phyloP scores from a whole-genome alignment of 2,797 vertebrate species.

The Spatula clypeata region DNA sequence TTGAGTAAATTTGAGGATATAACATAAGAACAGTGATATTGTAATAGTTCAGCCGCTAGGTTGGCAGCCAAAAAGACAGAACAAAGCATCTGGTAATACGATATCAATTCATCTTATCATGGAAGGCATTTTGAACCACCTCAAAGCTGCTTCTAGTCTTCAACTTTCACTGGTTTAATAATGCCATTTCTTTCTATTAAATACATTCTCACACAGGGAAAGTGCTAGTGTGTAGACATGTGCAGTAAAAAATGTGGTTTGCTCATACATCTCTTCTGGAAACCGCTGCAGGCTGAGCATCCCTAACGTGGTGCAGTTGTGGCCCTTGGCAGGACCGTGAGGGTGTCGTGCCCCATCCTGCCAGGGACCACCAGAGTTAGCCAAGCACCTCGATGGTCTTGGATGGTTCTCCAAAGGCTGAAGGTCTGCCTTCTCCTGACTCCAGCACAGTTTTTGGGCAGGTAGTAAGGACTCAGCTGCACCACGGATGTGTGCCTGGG shows the following conservation, averaged over 20 bases:
- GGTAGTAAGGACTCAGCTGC: background rate
- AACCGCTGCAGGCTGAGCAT: background rate
- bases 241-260: accelerated
- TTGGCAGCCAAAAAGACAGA: constrained; percentile 46
- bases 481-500: accelerated
- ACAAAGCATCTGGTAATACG: background rate
- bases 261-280: background rate
- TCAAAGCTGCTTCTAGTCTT: constrained; percentile 2
- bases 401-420: background rate
- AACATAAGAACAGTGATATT: background rate
- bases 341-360: accelerated
- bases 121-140: background rate
- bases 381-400: accelerated
- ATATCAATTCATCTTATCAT: background rate
- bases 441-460: background rate
- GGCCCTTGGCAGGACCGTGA: accelerated
- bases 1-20: constrained; percentile 51
- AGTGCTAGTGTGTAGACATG: background rate
- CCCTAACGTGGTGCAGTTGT: accelerated
- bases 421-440: background rate
- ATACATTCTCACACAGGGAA: background rate
- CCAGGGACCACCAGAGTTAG: background rate
- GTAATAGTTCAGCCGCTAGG: background rate
- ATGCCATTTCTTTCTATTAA: background rate
- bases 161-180: background rate